phyloP scores from a whole-genome alignment of 2,888 invertebrate genomes.

The Sarcophaga carnaria region DNA sequence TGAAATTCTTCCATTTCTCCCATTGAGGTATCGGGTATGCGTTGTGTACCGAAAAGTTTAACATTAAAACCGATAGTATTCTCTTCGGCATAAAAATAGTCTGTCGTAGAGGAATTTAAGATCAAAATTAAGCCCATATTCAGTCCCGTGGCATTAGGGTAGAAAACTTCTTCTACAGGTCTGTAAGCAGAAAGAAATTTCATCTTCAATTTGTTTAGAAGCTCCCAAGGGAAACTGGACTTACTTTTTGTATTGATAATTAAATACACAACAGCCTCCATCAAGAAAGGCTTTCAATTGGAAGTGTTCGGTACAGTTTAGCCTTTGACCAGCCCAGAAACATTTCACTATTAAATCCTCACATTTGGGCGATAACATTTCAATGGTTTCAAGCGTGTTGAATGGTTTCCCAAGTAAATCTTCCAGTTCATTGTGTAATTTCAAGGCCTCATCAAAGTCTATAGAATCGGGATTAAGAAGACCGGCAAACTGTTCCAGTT shows the following conservation, averaged over 20 bases:
- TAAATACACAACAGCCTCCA: conserved; percentile 76
- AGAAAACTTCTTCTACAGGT: conserved; percentile 3
- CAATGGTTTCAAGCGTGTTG: conserved; percentile 5
- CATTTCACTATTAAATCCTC: conserved; percentile 74
- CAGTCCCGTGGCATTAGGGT: conserved; percentile 60
- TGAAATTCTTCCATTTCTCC: conserved; percentile 70
- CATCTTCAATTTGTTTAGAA: no score
- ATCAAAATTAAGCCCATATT: conserved; percentile 71
- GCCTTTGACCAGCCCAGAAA: conserved; percentile 64
- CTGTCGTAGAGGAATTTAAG: conserved; percentile 73
- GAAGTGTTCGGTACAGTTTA: conserved; percentile 74
- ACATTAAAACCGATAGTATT: conserved; percentile 71
- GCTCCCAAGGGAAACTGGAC: background rate
- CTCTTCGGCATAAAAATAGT: conserved; percentile 72
- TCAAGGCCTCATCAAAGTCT: conserved; percentile 69
- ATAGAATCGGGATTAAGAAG: conserved; percentile 69
- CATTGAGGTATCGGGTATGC: conserved; percentile 70
- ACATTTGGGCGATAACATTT: conserved; percentile 75
- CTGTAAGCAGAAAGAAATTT: conserved; percentile 29
- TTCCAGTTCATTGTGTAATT: conserved; percentile 69
- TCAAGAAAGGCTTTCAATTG: conserved; percentile 56
- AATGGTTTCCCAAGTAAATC: conserved; percentile 36
- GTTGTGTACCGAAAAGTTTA: conserved; percentile 72
- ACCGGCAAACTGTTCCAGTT: conserved; percentile 72
- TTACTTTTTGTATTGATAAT: conserved; percentile 69